Conservation (phyloP, 2,888 invertebrate species). For the Drosophila infuscata region DNA sequence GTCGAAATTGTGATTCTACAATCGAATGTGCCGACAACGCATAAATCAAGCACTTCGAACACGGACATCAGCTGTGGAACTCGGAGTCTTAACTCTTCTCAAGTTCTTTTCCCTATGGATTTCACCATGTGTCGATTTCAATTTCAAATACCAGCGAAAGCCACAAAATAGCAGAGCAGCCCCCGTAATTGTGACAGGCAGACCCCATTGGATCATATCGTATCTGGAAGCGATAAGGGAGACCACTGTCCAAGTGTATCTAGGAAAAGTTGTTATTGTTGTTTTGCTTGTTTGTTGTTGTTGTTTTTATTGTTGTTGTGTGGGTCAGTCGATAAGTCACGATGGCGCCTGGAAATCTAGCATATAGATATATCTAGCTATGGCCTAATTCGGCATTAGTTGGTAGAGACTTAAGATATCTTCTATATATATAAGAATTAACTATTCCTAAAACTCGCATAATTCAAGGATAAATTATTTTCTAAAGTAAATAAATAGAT, state of each 20-base stretch:
- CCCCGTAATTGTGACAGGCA: constrained; percentile 42
- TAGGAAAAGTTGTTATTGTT: constrained; percentile 6
- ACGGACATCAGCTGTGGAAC: constrained; percentile 34
- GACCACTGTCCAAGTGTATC: constrained; percentile 25
- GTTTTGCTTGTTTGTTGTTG: constrained; percentile 13
- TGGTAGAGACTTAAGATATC: too few species aligned
- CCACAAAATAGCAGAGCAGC: constrained; percentile 1
- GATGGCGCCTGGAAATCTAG: constrained; percentile 42
- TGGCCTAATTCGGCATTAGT: constrained; percentile 11
- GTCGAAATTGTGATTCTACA: constrained; percentile 42
- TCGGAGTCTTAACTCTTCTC: constrained; percentile 43
- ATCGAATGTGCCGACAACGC: constrained; percentile 54
- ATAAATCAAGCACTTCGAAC: constrained; percentile 60
- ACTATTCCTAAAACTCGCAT: not conserved
- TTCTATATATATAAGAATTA: too few species aligned
- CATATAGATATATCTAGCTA: not conserved
- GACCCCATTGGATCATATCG: constrained; percentile 45
- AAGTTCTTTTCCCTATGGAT: constrained; percentile 12
- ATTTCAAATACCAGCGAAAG: constrained; percentile 41
- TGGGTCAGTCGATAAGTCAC: constrained; percentile 43
- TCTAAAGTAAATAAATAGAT: not conserved
- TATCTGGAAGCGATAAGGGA: constrained; percentile 37
- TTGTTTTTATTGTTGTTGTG: constrained; percentile 20
- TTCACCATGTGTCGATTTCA: constrained; percentile 22
- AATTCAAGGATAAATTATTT: not conserved